phyloP scores from a whole-genome alignment of 2,797 vertebrate genomes.

The Staurois parvus region DNA sequence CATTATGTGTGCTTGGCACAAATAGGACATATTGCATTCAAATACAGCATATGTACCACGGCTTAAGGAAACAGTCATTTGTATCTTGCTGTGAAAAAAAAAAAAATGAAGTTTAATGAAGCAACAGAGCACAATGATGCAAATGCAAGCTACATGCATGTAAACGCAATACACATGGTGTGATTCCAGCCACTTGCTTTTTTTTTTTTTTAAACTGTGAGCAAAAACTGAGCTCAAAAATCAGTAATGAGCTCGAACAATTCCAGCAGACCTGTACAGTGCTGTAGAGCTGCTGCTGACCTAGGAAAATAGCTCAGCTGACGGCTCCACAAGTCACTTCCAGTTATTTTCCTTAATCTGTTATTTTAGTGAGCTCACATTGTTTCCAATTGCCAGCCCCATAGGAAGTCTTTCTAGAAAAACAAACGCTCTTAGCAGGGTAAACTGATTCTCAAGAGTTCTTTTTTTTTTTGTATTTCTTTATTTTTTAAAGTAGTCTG shows the following conservation, averaged over 20 bases:
- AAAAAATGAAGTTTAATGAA: no score
- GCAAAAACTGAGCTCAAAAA: neutral
- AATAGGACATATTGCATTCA: no score
- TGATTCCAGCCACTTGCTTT: no score
- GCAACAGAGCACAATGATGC: no score
- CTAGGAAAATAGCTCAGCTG: conserved; percentile 24
- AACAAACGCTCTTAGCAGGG: conserved; percentile 38
- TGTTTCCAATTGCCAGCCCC: conserved; percentile 47
- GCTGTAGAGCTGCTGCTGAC: conserved; percentile 15
- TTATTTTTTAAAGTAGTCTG: neutral
- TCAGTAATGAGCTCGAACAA: neutral
- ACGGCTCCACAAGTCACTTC: conserved; percentile 43
- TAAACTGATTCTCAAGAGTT: conserved; percentile 19
- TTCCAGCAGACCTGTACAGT: neutral
- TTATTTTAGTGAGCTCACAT: conserved; percentile 56
- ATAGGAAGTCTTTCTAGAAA: conserved; percentile 43
- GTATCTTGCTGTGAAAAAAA: no score
- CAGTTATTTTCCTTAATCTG: conserved; percentile 56
- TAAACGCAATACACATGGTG: no score
- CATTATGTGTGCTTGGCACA: no score
- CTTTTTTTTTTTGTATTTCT: neutral
- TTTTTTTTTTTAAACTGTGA: neutral
- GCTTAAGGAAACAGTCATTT: no score
- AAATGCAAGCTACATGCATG: no score
- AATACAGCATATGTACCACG: no score